Evolutionary conservation across 2,113 vertebrate species (phyloP), one percentile per base, ranked within the genome.

Genomic region (Zosterops borbonicus): DNA sequence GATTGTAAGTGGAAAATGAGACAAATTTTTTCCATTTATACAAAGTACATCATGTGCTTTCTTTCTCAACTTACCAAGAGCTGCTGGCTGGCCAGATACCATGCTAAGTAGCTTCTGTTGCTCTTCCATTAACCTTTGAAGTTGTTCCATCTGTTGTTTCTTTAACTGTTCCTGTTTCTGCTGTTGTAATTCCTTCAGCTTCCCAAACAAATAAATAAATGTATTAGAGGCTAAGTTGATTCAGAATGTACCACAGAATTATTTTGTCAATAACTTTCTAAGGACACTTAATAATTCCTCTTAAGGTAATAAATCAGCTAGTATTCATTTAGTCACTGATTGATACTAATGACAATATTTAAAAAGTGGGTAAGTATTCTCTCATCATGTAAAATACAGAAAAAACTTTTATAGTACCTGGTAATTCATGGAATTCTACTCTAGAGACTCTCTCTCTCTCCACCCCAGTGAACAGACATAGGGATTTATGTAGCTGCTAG

Each of bases 161-260:
- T 98, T 99, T 31, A 99, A 96, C 90, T 99, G 98, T 78, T 99
- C 98, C 92, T 99, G 99, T 97, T 99, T 99, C 96, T 98, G 98
- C 89, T 98, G 98, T 90, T 99, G 99, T 94, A 98, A 97, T 96
- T 98, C 98, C 94, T 98, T 99, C 89, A 99, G 95, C 99, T 99
- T 97, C 93, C 92, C 35, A 93, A 97, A 91, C 6, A 81, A 58
- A 39, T 39, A 39, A 87, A 35, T 2, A 70, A 29, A 62, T 1
- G 3, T 21, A 64, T 69, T 55, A 83, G n/a, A 83, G 46, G 42
- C 20, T 47, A 74, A 9, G 9, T 86, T 93, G 63, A 91, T 41
- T 89, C 67, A 58, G 11, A 92, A 78, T 1, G 9, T 49, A 77
- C 17, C 37, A 42, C 42, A 83, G 21, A 46, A 67, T 70, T 79